Evolutionary conservation across 2,888 invertebrate species (phyloP).

Genomic region (Macrosoma leucophasiata): DNA sequence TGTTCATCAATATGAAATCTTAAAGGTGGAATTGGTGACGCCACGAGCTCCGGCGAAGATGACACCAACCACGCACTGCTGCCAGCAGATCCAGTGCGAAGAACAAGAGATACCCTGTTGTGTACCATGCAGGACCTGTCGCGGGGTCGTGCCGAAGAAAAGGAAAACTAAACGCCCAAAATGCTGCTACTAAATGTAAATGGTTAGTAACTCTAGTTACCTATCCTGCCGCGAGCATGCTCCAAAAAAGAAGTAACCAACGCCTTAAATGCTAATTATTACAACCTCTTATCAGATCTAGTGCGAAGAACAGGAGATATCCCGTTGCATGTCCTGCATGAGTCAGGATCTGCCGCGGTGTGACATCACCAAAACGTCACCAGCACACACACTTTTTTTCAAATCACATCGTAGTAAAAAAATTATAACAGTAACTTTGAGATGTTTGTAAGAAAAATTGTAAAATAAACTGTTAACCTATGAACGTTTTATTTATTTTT

Average conservation of each 20-base stretch:
- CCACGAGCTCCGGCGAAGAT: slow-evolving; percentile 79
- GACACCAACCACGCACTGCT: slow-evolving; percentile 77
- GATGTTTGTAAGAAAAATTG: too few species aligned
- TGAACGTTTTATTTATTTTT: too few species aligned
- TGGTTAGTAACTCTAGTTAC: too few species aligned
- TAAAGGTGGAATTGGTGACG: slow-evolving; percentile 84
- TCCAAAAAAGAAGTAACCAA: too few species aligned
- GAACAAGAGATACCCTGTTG: slow-evolving; percentile 67
- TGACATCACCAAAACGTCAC: too few species aligned
- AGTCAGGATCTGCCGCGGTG: slow-evolving; percentile 39
- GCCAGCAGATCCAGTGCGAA: slow-evolving; percentile 80
- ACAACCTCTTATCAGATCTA: slow-evolving; percentile 81
- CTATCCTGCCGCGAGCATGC: too few species aligned
- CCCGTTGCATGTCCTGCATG: slow-evolving; percentile 49
- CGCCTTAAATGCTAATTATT: too few species aligned
- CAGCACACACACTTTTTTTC: too few species aligned
- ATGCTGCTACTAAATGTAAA: slow-evolving; percentile 13
- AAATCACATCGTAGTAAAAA: too few species aligned
- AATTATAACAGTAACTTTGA: too few species aligned
- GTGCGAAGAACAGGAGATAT: slow-evolving; percentile 75
- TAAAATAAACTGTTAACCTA: too few species aligned
- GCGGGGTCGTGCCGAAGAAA: slow-evolving; percentile 31
- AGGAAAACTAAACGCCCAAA: slow-evolving; percentile 22
- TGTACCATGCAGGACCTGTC: slow-evolving; percentile 45
- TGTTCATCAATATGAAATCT: too few species aligned